Evolutionary conservation across 2,113 vertebrate genomes (phyloP).

Genomic region (Oxyura jamaicensis): DNA sequence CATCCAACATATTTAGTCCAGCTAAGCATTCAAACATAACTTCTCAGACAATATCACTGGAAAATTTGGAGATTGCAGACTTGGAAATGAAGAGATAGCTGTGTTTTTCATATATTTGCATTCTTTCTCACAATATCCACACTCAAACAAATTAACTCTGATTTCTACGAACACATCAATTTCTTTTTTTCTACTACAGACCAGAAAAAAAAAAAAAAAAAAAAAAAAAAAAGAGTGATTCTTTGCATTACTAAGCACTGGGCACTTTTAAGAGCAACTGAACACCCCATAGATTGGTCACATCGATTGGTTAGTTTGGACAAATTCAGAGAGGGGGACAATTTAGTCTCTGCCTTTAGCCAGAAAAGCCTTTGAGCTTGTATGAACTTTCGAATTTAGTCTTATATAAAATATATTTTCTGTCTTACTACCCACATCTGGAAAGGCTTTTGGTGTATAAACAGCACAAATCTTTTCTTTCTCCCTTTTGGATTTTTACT

Average conservation of each 20-base stretch:
- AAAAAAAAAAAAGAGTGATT: background rate
- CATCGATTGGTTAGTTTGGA: background rate
- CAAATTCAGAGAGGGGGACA: background rate
- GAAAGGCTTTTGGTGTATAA: background rate
- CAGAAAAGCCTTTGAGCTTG: background rate
- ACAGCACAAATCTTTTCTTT: background rate
- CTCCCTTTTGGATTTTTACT: background rate
- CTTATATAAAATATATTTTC: background rate
- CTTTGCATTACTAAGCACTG: background rate
- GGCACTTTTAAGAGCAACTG: background rate
- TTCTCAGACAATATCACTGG: background rate
- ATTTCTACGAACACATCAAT: background rate
- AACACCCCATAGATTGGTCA: accelerated
- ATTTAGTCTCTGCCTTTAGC: background rate
- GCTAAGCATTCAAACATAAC: background rate
- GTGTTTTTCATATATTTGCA: background rate
- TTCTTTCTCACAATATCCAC: background rate
- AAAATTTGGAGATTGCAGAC: background rate
- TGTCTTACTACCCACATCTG: background rate
- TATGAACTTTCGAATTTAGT: background rate
- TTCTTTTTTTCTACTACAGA: background rate
- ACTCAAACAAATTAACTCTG: background rate
- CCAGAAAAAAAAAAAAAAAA: background rate
- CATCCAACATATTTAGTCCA: background rate
- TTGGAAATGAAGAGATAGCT: background rate